A percentile compares a stretch with the other conserved stretches of the same genome.
phyloP scores from a whole-genome alignment of 2,888 invertebrate genomes.

The Macropis europaea region DNA sequence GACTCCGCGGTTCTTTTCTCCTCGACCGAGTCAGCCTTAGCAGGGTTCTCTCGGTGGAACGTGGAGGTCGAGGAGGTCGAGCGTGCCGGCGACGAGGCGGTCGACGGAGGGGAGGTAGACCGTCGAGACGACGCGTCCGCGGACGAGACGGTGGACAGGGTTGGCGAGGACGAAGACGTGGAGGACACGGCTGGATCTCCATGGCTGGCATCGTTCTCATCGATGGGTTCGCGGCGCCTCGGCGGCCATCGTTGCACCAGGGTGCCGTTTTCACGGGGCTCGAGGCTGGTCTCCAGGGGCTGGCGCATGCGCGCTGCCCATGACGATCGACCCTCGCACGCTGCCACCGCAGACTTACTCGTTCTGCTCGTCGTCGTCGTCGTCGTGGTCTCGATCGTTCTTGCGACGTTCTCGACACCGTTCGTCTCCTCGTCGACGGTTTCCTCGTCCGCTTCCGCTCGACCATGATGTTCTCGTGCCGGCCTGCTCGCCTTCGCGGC shows the following conservation, averaged over 20 bases:
- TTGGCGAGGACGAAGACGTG: slow-evolving; percentile 48
- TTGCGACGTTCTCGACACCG: slow-evolving; percentile 79
- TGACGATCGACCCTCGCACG: slow-evolving; percentile 66
- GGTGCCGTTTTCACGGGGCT: slow-evolving; percentile 74
- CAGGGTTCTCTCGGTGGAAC: slow-evolving; percentile 4
- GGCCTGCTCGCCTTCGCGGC: slow-evolving; percentile 51
- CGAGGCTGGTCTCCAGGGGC: slow-evolving; percentile 79
- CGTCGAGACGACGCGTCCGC: slow-evolving; percentile 41
- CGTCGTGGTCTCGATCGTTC: slow-evolving; percentile 11
- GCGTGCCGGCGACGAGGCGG: slow-evolving; percentile 47
- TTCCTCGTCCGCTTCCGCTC: not conserved
- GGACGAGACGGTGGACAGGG: slow-evolving; percentile 43
- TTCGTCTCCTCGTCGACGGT: too few relatives aligned
- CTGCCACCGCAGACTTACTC: slow-evolving; percentile 54
- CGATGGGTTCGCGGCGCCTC: slow-evolving; percentile 8
- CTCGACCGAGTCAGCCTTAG: not conserved
- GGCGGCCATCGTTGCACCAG: slow-evolving; percentile 76
- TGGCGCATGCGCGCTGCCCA: slow-evolving; percentile 78
- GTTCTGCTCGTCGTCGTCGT: slow-evolving; percentile 32
- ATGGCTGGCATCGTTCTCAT: not conserved
- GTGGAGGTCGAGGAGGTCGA: slow-evolving; percentile 35
- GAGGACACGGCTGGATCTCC: slow-evolving; percentile 22
- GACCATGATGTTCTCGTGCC: slow-evolving; percentile 58
- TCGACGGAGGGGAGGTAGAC: slow-evolving; percentile 49
- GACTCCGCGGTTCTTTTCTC: not conserved